phyloP scores from a whole-genome alignment of 2,888 invertebrate genomes.

The Euphydryas editha region DNA sequence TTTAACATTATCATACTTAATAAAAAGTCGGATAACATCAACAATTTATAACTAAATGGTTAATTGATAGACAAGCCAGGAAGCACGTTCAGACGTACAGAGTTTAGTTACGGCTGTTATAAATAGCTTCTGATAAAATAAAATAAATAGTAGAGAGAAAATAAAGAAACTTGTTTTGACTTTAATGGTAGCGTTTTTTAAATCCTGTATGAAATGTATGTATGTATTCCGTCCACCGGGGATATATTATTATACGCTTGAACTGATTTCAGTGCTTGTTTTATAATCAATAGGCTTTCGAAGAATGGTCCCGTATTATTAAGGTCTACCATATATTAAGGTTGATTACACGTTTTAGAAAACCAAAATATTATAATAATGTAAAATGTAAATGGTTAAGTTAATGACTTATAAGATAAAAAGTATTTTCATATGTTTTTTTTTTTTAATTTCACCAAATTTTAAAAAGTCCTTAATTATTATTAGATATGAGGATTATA shows the following conservation, averaged over 20 bases:
- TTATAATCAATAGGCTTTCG: too few species aligned
- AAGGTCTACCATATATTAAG: too few species aligned
- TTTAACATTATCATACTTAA: background rate
- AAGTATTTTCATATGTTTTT: too few species aligned
- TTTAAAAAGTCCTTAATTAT: background rate
- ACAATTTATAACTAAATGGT: background rate
- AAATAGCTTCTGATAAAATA: background rate
- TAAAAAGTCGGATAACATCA: background rate
- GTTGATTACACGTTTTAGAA: background rate
- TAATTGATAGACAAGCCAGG: background rate
- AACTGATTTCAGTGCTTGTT: too few species aligned
- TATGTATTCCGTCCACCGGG: background rate
- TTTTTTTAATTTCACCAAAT: too few species aligned
- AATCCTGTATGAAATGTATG: background rate
- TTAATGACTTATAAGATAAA: too few species aligned
- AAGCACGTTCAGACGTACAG: background rate
- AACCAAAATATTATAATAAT: too few species aligned
- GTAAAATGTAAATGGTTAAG: too few species aligned
- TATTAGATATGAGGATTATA: too few species aligned
- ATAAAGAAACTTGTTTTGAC: background rate
- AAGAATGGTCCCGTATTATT: too few species aligned
- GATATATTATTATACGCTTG: background rate
- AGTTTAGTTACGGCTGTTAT: background rate
- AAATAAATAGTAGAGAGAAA: background rate
- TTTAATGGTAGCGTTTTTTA: background rate